A percentile compares a stretch with the other conserved stretches of the same genome.
phyloP scores from a whole-genome alignment of 2,888 invertebrate species.

The Pristionchus maxplancki region DNA sequence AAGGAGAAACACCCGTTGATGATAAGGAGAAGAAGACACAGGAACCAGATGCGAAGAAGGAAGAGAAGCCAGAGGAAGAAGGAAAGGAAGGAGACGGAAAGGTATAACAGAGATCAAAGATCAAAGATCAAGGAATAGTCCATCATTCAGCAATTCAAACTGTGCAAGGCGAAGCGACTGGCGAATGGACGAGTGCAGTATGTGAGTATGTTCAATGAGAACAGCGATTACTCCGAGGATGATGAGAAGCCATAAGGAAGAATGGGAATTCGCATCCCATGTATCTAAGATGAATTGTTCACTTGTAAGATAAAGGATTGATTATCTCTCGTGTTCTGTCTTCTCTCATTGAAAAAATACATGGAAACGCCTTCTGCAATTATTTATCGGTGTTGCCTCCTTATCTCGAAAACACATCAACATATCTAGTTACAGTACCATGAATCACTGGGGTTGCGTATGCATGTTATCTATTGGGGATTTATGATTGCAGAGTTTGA shows the following conservation, averaged over 20 bases:
- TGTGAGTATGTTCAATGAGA: slow-evolving; percentile 20
- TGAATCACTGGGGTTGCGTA: too few species aligned
- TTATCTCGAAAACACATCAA: too few species aligned
- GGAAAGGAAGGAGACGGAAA: not conserved
- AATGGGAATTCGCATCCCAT: not conserved
- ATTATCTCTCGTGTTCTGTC: not conserved
- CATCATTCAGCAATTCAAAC: not conserved
- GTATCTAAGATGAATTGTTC: not conserved
- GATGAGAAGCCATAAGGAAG: not conserved
- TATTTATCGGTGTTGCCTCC: too few species aligned
- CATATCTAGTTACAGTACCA: too few species aligned
- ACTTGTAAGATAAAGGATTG: not conserved
- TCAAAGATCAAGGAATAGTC: not conserved
- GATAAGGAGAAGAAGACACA: slow-evolving; percentile 9
- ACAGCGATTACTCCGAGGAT: not conserved
- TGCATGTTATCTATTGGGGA: too few species aligned
- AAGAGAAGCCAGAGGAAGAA: not conserved
- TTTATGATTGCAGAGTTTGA: too few species aligned
- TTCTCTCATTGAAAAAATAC: too few species aligned
- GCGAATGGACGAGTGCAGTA: slow-evolving; percentile 33
- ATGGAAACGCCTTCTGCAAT: too few species aligned
- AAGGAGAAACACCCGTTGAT: not conserved
- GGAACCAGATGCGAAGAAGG: not conserved
- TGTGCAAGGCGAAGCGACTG: slow-evolving; percentile 27
- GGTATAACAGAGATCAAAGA: not conserved